Evolutionary conservation across 2,113 vertebrate species (phyloP), one percentile per base, ranked within the genome.

Genomic region (Lipophrys pholis): DNA sequence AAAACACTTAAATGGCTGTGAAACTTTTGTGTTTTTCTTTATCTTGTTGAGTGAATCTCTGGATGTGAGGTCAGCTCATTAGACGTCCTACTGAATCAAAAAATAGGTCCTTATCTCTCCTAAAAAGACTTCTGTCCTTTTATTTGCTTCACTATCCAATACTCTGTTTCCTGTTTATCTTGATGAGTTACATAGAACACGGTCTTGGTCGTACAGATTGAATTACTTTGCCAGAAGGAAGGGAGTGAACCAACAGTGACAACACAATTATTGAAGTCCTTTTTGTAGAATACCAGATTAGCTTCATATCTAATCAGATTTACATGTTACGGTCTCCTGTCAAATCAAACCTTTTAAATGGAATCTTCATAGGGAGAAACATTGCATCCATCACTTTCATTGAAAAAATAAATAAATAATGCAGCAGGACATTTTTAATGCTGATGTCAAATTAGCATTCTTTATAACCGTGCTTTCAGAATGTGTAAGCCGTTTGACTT

Each of bases 241-340:
- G 11, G 6, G n/a, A 16, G 8, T 40, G 36, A 8, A 48, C 15
- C 12, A 48, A 48, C 7, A 42, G 7, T 10, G 10, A 7, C 10
- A 10, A 5, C 14, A 48, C 45, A 7, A 48, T n/a, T 2, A 48
- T 15, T 48, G 45, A 48, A n/a, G 45, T 11, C 14, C 35, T 15
- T 50, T 61, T 61, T 61, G 50, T 51, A 43, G 36, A 68, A 67
- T 11, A 48, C n/a, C 41, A 16, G 51, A 69, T 43, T n/a, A 30
- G 15, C 38, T 48, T 52, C 7, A 48, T 15, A 51, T 42, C 65
- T 55, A 16, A 69, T 52, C 41, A 8, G 39, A 38, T 60, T 45
- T 15, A 53, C 17, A 16, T 46, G 15, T 35, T 63, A 56, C 42
- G 41, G 39, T 35, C 17, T 9, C 16, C 16, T 42, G 41, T 49